Evolutionary conservation across 2,888 invertebrate species (phyloP), one percentile per base, ranked within the genome.

Genomic region (Oasisia sp.): DNA sequence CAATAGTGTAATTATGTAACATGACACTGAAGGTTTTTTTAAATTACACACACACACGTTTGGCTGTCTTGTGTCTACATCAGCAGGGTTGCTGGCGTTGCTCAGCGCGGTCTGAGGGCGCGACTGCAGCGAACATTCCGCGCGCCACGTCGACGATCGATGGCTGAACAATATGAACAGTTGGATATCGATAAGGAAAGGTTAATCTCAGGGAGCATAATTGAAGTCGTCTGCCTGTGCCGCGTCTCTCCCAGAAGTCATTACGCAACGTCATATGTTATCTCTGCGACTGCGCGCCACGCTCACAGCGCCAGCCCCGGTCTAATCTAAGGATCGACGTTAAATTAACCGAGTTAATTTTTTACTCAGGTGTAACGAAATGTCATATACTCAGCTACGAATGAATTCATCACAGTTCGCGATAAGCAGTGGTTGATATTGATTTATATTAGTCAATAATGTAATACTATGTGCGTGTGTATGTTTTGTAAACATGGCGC

Each of bases 241-340:
- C 74, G 27, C 74, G 7, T n/a, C n/a, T n/a, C 27, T 74, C 74
- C 74, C 74, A 1, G 27, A 74, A 74, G 74, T 74, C 74, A 74
- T 74, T 74, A 74, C 74, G 74, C 74, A 74, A 74, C 74, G 74
- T 74, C 74, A 74, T 27, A 74, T n/a, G 74, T n/a, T 74, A 74
- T 74, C 74, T 74, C 74, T 7, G 74, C 14, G 14, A 19, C 19
- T n/a, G 74, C 27, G 74, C 19, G 27, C n/a, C 14, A 27, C 2
- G 74, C 74, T 19, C n/a, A 74, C 27, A 74, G 74, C 14, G 14
- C 7, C n/a, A 74, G 7, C 74, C 27, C 74, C 74, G 7, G 19
- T 27, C 19, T 74, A n/a, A 74, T 74, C 74, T 74, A 74, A 14
- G 74, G 74, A 74, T 74, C 27, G 74, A 7, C 27, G 74, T 74